Conservation (phyloP, 35 echinoderm and acorn worm species). For the Chiridota heheva region DNA sequence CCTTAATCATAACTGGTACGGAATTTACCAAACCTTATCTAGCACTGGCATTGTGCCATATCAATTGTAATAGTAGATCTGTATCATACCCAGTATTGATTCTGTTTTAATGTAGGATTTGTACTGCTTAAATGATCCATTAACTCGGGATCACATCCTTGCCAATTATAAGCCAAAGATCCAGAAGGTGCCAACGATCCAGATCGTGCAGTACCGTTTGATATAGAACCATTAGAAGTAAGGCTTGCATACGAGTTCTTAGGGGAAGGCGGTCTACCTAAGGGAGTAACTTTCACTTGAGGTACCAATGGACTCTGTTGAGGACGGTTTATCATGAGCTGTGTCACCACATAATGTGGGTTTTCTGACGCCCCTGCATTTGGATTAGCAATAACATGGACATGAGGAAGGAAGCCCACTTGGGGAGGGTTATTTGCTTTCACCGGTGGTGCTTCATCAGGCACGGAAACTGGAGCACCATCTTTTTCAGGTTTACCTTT, state of each 20-base stretch:
- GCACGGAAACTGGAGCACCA: constrained; percentile 31
- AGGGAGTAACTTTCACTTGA: constrained; percentile 87
- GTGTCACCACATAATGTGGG: constrained; percentile 15
- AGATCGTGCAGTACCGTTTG: too few species aligned
- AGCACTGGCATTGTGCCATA: too few species aligned
- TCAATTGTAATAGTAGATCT: too few species aligned
- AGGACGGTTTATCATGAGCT: constrained; percentile 41
- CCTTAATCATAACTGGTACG: too few species aligned
- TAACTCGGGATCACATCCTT: constrained; percentile 55
- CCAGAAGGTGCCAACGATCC: background rate
- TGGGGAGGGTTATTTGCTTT: constrained; percentile 14
- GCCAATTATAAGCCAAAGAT: constrained; percentile 57
- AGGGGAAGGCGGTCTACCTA: constrained; percentile 86
- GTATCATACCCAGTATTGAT: constrained; percentile 99
- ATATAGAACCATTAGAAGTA: constrained; percentile 70
- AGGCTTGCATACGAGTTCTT: constrained; percentile 69
- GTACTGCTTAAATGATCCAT: constrained; percentile 55
- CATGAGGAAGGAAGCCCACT: constrained; percentile 22
- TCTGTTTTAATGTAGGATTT: constrained; percentile 84
- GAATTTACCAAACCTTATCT: too few species aligned
- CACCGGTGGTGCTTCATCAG: constrained; percentile 35
- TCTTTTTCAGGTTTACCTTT: constrained; percentile 34
- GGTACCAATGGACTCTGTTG: constrained; percentile 79
- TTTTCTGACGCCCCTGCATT: constrained; percentile 11
- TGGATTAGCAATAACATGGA: constrained; percentile 36